Base-by-base conservation (phyloP, 1,140 invertebrate genomes). In the Leucophenga varia region DNA sequence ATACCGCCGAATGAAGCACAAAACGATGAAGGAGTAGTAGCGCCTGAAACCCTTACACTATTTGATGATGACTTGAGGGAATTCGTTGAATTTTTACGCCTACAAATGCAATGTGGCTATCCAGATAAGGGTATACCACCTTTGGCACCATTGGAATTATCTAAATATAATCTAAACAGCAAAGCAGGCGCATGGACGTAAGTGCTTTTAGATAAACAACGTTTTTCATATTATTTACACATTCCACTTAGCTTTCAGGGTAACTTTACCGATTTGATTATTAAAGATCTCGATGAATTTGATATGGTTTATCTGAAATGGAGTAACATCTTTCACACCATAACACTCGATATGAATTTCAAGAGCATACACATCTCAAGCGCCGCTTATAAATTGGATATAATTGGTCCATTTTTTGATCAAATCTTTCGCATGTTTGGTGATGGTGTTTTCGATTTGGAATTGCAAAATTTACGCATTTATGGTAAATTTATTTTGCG, bases 41-140 rank as follows among this genome's bases (percentile, higher is more conserved):
- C 3, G 51, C 37, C 18, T 25, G 22, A 25, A 25, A 6, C 22
- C 5, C 22, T 5, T 25, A 64, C 48, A 3, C 43, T 57, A 3
- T 72, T 72, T 28, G 69, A 72, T 30, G 69, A 72, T 58, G 49
- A 67, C 17, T 44, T 72, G 5, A 51, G 69, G 1, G 69, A 72
- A 39, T 22, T 72, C 8, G 58, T 70, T 2, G 69, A 72, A 47
- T 72, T 69, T 25, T 12, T 72, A 14, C 56, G 65, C 1, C 31
- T 70, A 18, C 70, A 72, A 47, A 70, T 73, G 70, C 57, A 44
- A n/a, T 73, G 70, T 45, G 70, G 70, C 2, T 73, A 70, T 47
- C 53, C 57, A 0, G 42, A 31, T 2, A 47, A 41, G 3, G 63
- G 70, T 3, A 52, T 73, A 18, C 69, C 70, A 2, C 31, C 69